A percentile compares a stretch with the other conserved stretches of the same genome.
Conservation (phyloP, 2,888 invertebrate species). For the Tillus elongatus region DNA sequence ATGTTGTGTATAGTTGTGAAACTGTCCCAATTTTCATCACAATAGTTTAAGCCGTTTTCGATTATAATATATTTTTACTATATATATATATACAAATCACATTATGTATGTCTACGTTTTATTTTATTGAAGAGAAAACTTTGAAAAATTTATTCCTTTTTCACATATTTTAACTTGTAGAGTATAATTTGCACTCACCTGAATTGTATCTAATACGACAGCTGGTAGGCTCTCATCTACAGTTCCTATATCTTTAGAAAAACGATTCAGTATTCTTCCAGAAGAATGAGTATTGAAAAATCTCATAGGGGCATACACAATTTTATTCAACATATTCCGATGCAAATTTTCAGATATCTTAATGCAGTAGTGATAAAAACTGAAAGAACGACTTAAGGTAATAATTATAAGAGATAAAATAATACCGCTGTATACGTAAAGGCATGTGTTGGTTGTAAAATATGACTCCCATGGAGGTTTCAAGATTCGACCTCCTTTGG, state of each 20-base stretch:
- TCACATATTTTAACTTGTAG: too few relatives aligned
- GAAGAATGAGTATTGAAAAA: conserved; percentile 64
- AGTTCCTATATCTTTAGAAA: conserved; percentile 61
- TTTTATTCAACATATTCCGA: conserved; percentile 45
- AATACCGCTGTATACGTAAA: conserved; percentile 34
- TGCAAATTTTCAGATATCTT: conserved; percentile 50
- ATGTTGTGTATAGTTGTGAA: too few relatives aligned
- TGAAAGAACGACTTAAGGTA: conserved; percentile 42
- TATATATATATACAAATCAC: too few relatives aligned
- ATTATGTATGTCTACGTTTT: too few relatives aligned
- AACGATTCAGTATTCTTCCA: conserved; percentile 57
- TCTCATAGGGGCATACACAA: conserved; percentile 54
- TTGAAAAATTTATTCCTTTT: too few relatives aligned
- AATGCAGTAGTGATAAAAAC: conserved; percentile 47
- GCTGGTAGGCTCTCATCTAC: conserved; percentile 47
- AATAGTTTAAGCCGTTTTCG: too few relatives aligned
- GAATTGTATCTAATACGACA: conserved; percentile 45
- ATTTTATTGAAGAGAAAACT: too few relatives aligned
- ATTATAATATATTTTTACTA: too few relatives aligned
- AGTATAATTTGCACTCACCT: too few relatives aligned
- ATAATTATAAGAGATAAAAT: conserved; percentile 34
- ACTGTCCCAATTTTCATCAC: too few relatives aligned
- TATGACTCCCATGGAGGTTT: too few relatives aligned
- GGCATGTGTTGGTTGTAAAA: conserved; percentile 27
- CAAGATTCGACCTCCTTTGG: too few relatives aligned